These are phyloP conservation scores for Eudemis profundana DNA, from an alignment of 2,888 invertebrate species.

Conservation along the genomic window DNA sequence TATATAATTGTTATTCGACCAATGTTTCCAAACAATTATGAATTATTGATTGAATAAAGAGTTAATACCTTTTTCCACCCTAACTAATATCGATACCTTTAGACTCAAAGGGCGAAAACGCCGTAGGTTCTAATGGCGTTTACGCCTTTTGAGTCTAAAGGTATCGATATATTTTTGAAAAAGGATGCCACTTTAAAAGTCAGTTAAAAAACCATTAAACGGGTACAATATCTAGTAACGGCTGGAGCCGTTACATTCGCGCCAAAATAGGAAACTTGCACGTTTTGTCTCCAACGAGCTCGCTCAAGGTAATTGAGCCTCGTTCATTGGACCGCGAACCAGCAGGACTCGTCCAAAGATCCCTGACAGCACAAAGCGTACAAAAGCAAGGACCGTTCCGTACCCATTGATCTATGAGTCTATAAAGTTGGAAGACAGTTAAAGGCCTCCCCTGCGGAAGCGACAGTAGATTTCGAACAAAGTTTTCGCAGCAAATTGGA, in stretches of 20 bases:
- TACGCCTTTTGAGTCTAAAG: no score
- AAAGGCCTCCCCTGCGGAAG: constrained; percentile 38
- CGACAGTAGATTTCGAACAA: constrained; percentile 28
- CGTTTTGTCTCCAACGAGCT: constrained; percentile 18
- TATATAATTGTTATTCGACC: no score
- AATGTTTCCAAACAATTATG: no score
- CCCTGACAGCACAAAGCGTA: constrained; percentile 38
- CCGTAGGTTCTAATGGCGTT: no score
- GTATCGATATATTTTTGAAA: no score
- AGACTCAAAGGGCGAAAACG: no score
- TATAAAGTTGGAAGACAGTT: constrained; percentile 39
- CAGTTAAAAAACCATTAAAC: neutral
- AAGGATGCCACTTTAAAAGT: neutral
- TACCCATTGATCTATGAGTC: constrained; percentile 40
- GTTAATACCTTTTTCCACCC: no score
- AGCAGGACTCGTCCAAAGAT: constrained; percentile 21
- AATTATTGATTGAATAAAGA: no score
- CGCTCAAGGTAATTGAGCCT: constrained; percentile 33
- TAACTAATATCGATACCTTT: no score
- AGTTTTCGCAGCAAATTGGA: constrained; percentile 30
- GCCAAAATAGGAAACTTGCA: constrained; percentile 31
- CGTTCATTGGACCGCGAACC: constrained; percentile 27
- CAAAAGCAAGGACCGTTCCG: constrained; percentile 24
- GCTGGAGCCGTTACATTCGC: constrained; percentile 7
- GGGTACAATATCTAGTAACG: neutral